Conservation (phyloP, 2,888 invertebrate genomes). For the Eucriotettix oculatus region DNA sequence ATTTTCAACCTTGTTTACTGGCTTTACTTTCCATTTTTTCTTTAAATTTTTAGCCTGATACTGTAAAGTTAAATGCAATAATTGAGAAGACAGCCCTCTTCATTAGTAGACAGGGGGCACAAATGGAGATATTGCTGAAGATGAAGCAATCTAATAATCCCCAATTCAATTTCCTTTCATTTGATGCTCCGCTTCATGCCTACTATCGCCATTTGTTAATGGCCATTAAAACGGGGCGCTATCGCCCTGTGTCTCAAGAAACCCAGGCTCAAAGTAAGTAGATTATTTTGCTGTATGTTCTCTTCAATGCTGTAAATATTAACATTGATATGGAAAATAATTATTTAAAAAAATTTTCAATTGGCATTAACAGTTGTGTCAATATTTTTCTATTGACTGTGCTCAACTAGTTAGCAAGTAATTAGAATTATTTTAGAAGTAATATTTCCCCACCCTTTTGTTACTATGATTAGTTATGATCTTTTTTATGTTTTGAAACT, state of each 20-base stretch:
- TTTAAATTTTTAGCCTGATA: constrained; percentile 54
- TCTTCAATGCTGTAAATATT: constrained; percentile 12
- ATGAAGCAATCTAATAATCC: constrained; percentile 89
- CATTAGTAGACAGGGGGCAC: constrained; percentile 77
- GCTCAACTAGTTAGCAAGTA: too few species aligned
- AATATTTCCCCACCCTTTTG: too few species aligned
- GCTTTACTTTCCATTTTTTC: neutral
- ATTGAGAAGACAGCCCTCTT: constrained; percentile 90
- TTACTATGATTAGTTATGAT: too few species aligned
- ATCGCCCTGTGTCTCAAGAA: constrained; percentile 27
- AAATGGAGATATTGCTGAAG: constrained; percentile 97
- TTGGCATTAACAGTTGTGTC: too few species aligned
- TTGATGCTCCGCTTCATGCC: constrained; percentile 64
- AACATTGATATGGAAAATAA: constrained; percentile 19
- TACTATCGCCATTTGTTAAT: constrained; percentile 70
- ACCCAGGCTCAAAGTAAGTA: constrained; percentile 23
- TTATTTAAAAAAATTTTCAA: too few species aligned
- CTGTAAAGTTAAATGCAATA: constrained; percentile 75
- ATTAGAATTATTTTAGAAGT: too few species aligned
- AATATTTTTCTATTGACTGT: too few species aligned
- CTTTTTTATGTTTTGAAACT: too few species aligned
- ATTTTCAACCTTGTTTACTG: too few species aligned
- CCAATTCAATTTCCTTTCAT: constrained; percentile 85
- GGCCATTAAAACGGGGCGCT: constrained; percentile 50
- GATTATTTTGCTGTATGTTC: neutral